Evolutionary conservation across 2,113 vertebrate genomes (phyloP).

Genomic region (Coreoperca whiteheadi): DNA sequence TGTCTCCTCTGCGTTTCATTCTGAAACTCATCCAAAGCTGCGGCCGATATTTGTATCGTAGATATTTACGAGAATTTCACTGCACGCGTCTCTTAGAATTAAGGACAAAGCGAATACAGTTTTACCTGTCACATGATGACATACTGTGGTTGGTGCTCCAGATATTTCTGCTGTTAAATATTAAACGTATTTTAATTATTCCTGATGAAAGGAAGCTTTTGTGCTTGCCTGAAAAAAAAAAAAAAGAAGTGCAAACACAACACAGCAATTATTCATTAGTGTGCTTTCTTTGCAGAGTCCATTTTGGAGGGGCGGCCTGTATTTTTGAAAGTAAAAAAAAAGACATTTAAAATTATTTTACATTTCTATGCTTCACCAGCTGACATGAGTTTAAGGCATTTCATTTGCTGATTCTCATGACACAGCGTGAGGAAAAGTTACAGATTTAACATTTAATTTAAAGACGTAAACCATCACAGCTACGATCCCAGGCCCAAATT

Average conservation of each 20-base stretch:
- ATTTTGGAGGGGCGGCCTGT: neutral
- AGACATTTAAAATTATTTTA: neutral
- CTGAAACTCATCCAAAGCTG: no score
- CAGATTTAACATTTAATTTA: no score
- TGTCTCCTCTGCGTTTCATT: no score
- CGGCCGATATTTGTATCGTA: no score
- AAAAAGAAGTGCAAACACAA: neutral
- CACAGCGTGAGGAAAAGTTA: no score
- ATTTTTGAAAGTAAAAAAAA: neutral
- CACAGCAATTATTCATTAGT: constrained; percentile 16
- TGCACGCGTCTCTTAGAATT: neutral
- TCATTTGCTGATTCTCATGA: no score
- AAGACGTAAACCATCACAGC: no score
- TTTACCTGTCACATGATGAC: neutral
- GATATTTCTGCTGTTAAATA: constrained; percentile 23
- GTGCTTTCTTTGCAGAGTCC: neutral
- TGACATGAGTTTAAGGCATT: no score
- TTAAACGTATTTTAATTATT: constrained; percentile 23
- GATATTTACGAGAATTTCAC: neutral
- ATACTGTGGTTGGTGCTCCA: no score
- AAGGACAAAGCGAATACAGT: neutral
- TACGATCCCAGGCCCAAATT: no score
- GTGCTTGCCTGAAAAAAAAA: neutral
- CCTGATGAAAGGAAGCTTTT: neutral
- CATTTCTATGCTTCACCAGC: neutral